Evolutionary conservation across 2,113 vertebrate genomes (phyloP), one percentile per base, ranked within the genome.

Genomic region (Perca schrenkii): DNA sequence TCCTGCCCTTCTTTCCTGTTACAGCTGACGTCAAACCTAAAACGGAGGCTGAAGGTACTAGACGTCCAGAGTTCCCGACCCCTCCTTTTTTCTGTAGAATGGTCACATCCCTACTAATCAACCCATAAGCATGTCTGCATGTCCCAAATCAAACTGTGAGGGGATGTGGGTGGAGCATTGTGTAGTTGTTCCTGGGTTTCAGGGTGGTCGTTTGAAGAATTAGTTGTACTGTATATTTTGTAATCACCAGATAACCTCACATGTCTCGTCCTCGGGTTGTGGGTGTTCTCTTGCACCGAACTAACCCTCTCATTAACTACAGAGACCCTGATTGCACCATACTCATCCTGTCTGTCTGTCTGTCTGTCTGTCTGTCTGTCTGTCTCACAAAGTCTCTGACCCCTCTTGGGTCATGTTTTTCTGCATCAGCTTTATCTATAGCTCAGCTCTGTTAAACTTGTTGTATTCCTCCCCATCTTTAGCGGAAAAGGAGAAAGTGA

Each of bases 1-100:
- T 94, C 87, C 91, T 93, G 85, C 91, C 86, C 81, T 94, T 90
- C 87, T 95, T 92, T 94, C 92, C 93, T 79, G 2, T 96, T 96
- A 85, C 95, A 97, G 95, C 91, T 91, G 94, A 96, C 46, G 93
- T 84, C 90, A 96, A 95, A 94, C 85, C 91, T 95, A 96, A 96
- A 94, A 79, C 64, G 69, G 96, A 97, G 69, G 62, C 78, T 91
- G 96, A 97, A 94, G 97, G 97, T 97, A 97, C 94, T 87, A 86
- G 66, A 81, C 88, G 82, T 78, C 61, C 79, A 80, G 80, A 82
- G 80, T 67, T 52, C 70, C 73, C 76, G 2, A 28, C 71, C 60
- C 56, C 75, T 68, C 54, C 28, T 77, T 79, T 85, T 57, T 74
- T 84, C 79, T 79, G 65, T 93, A 88, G 86, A 91, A 62, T 84